Evolutionary conservation across 2,888 invertebrate species (phyloP), one percentile per base, ranked within the genome.

Genomic region (Parnassius mnemosyne): DNA sequence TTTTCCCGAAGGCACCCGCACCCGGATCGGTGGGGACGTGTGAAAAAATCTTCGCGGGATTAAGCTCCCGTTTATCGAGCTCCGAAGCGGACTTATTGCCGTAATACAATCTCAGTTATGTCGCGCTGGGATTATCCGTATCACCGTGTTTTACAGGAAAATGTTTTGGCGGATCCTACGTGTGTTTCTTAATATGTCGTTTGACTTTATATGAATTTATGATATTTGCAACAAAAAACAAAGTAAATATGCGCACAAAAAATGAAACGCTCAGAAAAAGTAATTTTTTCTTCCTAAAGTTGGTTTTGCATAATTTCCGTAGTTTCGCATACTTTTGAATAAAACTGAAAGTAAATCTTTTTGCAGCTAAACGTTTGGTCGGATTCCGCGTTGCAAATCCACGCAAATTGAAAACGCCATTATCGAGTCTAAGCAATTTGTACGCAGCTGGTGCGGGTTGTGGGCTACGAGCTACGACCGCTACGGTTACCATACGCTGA

Each of bases 101-200:
- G 85, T 89, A 89, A 89, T 89, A 84, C 89, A 89, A 89, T 89
- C 89, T 89, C 81, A 79, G 89, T 89, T 87, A 89, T 86, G 88
- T 86, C 82, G 84, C 81, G 72, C 80, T 69, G 70, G 88, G 89
- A 89, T 89, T 88, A 89, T 81, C 79, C 84, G 77, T 80, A 82
- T 79, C 82, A 80, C 73, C 80, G 77, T 78, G 80, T 82, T 84
- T 78, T 78, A 80, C 74, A 73, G 70, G 74, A 72, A 76, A 75
- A 77, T 72, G 71, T 74, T 73, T 70, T 66, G 54, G 63, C 59
- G 53, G 61, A 66, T 65, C 65, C 53, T 56, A 60, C 52, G 59
- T 59, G 64, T 66, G 65, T 68, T 50, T 65, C 53, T 64, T 68
- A 65, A 66, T 66, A 65, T 53, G 65, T 52, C 55, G 52, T 57